These are phyloP conservation scores for Poecilobothrus nobilitatus DNA, from an alignment of 2,888 invertebrate species.

Conservation along the genomic window DNA sequence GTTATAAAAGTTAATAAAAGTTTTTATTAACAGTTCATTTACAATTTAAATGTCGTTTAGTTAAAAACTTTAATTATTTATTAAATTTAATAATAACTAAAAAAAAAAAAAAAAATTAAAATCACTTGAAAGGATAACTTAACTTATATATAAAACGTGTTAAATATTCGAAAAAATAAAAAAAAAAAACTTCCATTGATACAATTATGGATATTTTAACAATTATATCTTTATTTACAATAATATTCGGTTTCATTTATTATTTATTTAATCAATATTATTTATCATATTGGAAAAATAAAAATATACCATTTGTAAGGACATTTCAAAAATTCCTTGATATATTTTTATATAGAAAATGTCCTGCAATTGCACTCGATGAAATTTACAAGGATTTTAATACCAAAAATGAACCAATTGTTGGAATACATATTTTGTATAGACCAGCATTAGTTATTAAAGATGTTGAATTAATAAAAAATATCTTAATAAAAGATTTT, in stretches of 20 bases:
- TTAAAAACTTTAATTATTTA: no score
- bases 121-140: no score
- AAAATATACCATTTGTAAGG: constrained; percentile 37
- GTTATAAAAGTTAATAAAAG: no score
- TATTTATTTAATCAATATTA: constrained; percentile 18
- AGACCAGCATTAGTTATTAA: constrained; percentile 44
- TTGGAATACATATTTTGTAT: constrained; percentile 43
- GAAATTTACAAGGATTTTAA: constrained; percentile 36
- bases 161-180: no score
- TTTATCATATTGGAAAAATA: constrained; percentile 37
- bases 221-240: neutral
- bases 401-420: constrained; percentile 32
- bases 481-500: constrained; percentile 45
- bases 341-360: constrained; percentile 31
- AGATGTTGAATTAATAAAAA: constrained; percentile 45
- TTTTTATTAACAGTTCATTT: no score
- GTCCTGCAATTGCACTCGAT: constrained; percentile 36
- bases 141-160: no score
- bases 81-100: no score
- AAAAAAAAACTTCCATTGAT: no score
- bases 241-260: neutral
- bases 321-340: constrained; percentile 44
- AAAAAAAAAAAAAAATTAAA: no score
- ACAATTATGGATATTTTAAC: neutral
- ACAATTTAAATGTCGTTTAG: no score